Conservation (phyloP, 37 sponge, comb jelly and placozoan genomes). For the Petrosia ficiformis region DNA sequence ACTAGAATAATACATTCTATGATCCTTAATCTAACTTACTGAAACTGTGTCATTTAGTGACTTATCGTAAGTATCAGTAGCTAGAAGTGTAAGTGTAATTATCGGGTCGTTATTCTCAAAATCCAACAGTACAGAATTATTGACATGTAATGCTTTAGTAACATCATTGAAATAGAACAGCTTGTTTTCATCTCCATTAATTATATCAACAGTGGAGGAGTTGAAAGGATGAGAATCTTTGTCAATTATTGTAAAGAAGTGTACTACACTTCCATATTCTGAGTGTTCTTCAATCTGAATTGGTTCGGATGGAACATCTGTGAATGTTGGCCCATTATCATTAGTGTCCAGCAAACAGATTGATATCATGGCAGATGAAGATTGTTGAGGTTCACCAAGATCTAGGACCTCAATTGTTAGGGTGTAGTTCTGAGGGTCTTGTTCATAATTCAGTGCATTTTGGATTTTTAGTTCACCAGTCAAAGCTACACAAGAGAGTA, state of each 20-base stretch:
- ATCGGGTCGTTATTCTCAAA: not conserved
- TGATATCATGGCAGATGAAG: not conserved
- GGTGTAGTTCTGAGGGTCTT: not conserved
- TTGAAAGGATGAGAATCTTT: not conserved
- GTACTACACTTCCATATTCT: not conserved
- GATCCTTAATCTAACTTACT: too few species aligned
- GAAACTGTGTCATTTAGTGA: not conserved
- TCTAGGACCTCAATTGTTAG: not conserved
- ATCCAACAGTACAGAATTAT: not conserved
- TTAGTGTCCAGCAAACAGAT: not conserved
- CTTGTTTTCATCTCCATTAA: not conserved
- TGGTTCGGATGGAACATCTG: not conserved
- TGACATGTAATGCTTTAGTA: not conserved
- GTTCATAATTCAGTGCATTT: not conserved
- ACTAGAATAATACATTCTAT: too few species aligned
- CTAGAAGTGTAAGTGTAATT: not conserved
- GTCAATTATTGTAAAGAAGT: not conserved
- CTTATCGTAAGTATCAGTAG: not conserved
- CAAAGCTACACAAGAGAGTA: too few species aligned
- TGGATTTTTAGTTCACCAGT: not conserved
- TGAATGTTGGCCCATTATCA: slow-evolving; percentile 1
- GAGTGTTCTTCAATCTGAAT: not conserved
- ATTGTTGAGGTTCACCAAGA: not conserved
- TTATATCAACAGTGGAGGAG: not conserved
- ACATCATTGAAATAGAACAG: not conserved